phyloP scores from a whole-genome alignment of 2,113 vertebrate genomes.

The Pimephales promelas region DNA sequence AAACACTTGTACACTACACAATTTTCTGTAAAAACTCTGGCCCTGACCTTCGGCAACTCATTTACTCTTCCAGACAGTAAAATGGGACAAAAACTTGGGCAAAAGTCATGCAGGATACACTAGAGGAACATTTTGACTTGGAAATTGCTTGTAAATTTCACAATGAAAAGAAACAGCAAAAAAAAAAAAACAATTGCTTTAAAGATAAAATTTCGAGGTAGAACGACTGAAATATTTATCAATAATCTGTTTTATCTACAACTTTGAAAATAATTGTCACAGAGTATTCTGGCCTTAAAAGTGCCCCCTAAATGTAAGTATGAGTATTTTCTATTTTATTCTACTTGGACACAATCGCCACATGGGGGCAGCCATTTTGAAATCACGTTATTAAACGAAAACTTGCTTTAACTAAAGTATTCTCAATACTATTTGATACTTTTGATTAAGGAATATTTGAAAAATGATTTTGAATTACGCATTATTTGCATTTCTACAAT shows the following conservation, averaged over 20 bases:
- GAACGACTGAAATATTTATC: too few relatives aligned
- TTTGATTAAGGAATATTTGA: neutral
- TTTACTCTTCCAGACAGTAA: neutral
- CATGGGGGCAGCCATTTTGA: neutral
- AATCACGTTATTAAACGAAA: neutral
- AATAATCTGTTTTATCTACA: too few relatives aligned
- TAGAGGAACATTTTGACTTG: too few relatives aligned
- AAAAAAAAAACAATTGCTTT: too few relatives aligned
- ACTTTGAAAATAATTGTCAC: too few relatives aligned
- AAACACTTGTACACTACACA: too few relatives aligned
- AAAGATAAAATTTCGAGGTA: too few relatives aligned
- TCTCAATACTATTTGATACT: neutral
- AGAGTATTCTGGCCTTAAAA: neutral
- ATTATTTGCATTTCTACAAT: conserved; percentile 7
- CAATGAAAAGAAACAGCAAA: too few relatives aligned
- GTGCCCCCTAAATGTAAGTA: neutral
- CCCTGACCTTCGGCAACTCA: neutral
- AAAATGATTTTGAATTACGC: neutral
- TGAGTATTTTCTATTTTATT: neutral
- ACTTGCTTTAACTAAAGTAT: neutral
- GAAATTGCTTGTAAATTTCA: too few relatives aligned
- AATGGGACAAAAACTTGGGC: neutral
- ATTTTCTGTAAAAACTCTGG: neutral
- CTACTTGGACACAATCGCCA: neutral
- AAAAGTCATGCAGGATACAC: neutral